Evolutionary conservation across 2,888 invertebrate species (phyloP).

Genomic region (Erpobdella octoculata): DNA sequence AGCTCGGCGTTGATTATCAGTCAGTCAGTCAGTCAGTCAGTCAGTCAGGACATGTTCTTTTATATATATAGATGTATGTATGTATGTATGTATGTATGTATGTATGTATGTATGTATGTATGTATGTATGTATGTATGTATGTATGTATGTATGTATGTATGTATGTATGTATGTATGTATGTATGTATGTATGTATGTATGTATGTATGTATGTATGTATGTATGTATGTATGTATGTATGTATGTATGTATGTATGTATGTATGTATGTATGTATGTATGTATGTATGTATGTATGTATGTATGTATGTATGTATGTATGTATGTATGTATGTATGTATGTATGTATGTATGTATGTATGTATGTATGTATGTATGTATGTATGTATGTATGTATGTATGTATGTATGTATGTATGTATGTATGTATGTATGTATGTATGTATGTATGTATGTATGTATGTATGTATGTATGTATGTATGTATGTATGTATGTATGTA

Average conservation of each 20-base stretch:
- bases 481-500: neutral
- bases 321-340: neutral
- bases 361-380: neutral
- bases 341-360: neutral
- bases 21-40: too few relatives aligned
- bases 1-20: too few relatives aligned
- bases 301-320: neutral
- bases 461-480: neutral
- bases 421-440: neutral
- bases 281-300: neutral
- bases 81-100: neutral
- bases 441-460: constrained; percentile 1
- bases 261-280: neutral
- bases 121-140: too few relatives aligned
- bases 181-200: too few relatives aligned
- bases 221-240: neutral
- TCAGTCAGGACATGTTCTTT: too few relatives aligned
- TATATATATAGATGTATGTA: too few relatives aligned
- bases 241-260: neutral
- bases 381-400: neutral
- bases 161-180: too few relatives aligned
- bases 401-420: neutral
- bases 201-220: neutral
- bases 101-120: too few relatives aligned
- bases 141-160: too few relatives aligned